Percentiles rank a stretch among this genome's conserved stretches.
Evolutionary conservation across 2,797 vertebrate species (phyloP).

Genomic region (Chelon labrosus): DNA sequence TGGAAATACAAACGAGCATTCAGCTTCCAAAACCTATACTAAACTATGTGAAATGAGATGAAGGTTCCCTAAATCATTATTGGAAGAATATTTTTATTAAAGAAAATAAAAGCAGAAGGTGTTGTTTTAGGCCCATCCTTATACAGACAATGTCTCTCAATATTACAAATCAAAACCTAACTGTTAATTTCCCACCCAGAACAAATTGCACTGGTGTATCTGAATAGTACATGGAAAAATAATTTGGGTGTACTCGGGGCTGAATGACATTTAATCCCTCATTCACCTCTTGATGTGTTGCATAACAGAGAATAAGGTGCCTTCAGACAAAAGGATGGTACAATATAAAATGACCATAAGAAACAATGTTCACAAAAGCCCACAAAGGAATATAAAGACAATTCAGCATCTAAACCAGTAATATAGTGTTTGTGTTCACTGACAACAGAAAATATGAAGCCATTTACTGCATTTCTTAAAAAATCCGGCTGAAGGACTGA

Average conservation of each 20-base stretch:
- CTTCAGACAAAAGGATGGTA: slow-evolving; percentile 57
- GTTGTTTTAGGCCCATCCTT: too few species aligned
- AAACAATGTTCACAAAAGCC: slow-evolving; percentile 5
- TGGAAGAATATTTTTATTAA: too few species aligned
- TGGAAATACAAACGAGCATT: too few species aligned
- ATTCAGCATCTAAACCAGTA: slow-evolving; percentile 33
- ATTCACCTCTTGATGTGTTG: slow-evolving; percentile 2
- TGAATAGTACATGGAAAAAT: neutral
- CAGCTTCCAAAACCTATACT: too few species aligned
- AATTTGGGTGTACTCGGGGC: neutral
- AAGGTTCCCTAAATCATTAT: too few species aligned
- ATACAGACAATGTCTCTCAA: too few species aligned
- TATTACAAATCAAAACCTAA: too few species aligned
- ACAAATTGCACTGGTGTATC: neutral
- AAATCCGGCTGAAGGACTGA: slow-evolving; percentile 35
- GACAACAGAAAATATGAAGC: slow-evolving; percentile 28
- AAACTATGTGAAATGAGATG: too few species aligned
- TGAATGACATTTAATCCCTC: slow-evolving; percentile 9
- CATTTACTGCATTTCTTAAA: slow-evolving; percentile 27
- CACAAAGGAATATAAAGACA: slow-evolving; percentile 20
- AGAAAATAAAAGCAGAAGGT: too few species aligned
- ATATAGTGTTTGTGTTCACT: slow-evolving; percentile 25
- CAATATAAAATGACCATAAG: neutral
- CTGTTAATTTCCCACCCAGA: slow-evolving; percentile 48
- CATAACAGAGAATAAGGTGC: slow-evolving; percentile 49